Conservation (phyloP, 30 jellyfish, hydroid and myxozoan genomes). For the Pseudorhiza aurosa region DNA sequence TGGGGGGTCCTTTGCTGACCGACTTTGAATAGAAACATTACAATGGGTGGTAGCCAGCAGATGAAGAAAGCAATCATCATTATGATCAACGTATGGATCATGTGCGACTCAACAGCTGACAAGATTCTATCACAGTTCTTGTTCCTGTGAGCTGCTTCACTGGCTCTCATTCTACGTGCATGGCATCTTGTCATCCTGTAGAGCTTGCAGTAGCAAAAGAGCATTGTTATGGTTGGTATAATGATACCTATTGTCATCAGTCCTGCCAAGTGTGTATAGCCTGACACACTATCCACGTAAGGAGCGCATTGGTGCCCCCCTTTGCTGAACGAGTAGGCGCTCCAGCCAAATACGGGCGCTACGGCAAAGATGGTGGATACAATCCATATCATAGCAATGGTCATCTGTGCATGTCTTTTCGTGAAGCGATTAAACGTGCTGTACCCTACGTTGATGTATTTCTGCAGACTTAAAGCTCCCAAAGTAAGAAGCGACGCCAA, state of each 20-base stretch:
- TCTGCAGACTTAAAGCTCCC: conserved; percentile 55
- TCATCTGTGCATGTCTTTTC: not conserved
- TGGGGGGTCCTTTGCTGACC: not conserved
- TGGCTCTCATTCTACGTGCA: conserved; percentile 22
- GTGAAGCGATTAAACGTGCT: conserved; percentile 2
- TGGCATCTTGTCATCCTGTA: conserved; percentile 26
- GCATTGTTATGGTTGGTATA: conserved; percentile 33
- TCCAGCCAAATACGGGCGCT: conserved; percentile 85
- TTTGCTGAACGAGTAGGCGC: conserved; percentile 34
- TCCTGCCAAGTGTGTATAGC: not conserved
- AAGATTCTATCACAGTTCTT: not conserved
- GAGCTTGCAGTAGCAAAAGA: conserved; percentile 36
- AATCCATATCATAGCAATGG: conserved; percentile 55
- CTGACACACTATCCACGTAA: conserved; percentile 9
- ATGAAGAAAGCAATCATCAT: conserved; percentile 41
- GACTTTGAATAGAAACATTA: not conserved
- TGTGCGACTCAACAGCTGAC: conserved; percentile 17
- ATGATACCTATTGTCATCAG: not conserved
- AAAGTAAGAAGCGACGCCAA: conserved; percentile 53
- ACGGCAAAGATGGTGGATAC: conserved; percentile 46
- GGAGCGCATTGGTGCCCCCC: conserved; percentile 83
- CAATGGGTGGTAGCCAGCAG: conserved; percentile 46
- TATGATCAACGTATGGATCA: conserved; percentile 45
- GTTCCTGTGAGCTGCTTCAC: not conserved
- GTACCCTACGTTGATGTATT: conserved; percentile 41